Conservation (phyloP, 92 coral and sea anemone species). For the Umimayanthus chanpuru region DNA sequence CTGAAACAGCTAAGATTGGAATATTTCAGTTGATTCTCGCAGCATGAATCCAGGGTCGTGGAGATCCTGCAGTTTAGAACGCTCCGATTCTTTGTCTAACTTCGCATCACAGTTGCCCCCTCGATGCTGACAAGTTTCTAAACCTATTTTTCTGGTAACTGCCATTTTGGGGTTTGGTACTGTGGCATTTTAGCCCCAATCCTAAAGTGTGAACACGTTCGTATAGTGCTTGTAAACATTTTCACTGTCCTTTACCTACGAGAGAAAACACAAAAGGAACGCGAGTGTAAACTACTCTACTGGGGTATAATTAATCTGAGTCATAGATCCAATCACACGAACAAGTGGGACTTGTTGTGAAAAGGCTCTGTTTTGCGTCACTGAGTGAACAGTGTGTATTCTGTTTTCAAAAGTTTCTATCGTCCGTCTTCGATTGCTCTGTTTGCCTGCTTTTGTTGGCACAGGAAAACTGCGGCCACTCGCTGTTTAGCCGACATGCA, state of each 20-base stretch:
- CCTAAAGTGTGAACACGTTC: not conserved
- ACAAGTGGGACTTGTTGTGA: constrained; percentile 1
- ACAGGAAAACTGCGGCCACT: constrained; percentile 22
- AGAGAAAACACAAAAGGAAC: not conserved
- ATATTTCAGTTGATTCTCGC: constrained; percentile 27
- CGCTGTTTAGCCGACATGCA: constrained; percentile 44
- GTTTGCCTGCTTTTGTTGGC: constrained; percentile 32
- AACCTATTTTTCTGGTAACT: not conserved
- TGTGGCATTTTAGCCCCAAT: not conserved
- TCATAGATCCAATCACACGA: constrained; percentile 28
- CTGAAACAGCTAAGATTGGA: constrained; percentile 1
- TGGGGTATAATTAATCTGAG: constrained; percentile 28
- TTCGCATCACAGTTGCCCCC: constrained; percentile 26
- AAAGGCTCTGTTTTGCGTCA: constrained; percentile 9
- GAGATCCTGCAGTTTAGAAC: constrained; percentile 40
- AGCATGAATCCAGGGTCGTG: constrained; percentile 20
- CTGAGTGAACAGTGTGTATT: not conserved
- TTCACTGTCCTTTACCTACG: not conserved
- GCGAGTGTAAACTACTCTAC: constrained; percentile 24
- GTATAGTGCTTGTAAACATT: constrained; percentile 9
- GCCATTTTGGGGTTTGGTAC: not conserved
- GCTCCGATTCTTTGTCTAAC: constrained; percentile 36
- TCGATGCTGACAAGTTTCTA: constrained; percentile 23
- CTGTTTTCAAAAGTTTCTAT: constrained; percentile 4
- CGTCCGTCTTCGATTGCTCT: constrained; percentile 33